Base-by-base conservation (phyloP, 1,140 invertebrate genomes). In the Stegodyphus mimosarum region DNA sequence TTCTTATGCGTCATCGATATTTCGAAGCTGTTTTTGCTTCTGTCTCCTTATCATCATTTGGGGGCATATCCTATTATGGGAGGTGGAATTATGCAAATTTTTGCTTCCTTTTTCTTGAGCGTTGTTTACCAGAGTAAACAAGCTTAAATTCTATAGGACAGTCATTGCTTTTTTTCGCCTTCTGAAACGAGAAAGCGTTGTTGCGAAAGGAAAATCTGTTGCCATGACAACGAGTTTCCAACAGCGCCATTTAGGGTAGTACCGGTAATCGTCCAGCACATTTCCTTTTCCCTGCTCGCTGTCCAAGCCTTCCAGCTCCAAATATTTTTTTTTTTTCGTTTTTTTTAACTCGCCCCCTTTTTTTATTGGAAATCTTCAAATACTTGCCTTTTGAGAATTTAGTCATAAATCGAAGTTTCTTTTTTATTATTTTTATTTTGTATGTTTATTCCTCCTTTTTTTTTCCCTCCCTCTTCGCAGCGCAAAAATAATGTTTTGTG, bases 121-220 rank as follows among this genome's bases (percentile, higher is more conserved):
- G 17, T 76, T 66, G 55, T 76, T 49, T 48, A 18, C 48, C 60
- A n/a, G 55, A 53, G 60, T 60, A 76, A 76, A 76, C 74, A 76
- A 66, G 74, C 74, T 64, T 76, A n/a, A 67, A 17, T 66, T 76
- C 74, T 76, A 76, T 66, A 49, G 60, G 53, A 33, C 33, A 33
- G 15, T 9, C 13, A 11, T 18, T 33, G 7, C 48, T n/a, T 50
- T 76, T 76, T 76, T 64, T 17, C 49, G 48, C 33, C 33, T 33
- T 33, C 33, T 50, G 60, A 67, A 67, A 67, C n/a, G 33, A n/a
- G 17, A 66, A 76, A 76, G 74, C 53, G 60, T 78, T 78, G 66
- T 69, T 69, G 51, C 76, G 76, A 64, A 69, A 78, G 69, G 76
- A 78, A 33, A 78, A 78, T 78, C 76, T 69, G 76, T 78, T 78